Base-by-base conservation (phyloP, 2,888 invertebrate species). In the Odontocerum albicorne region DNA sequence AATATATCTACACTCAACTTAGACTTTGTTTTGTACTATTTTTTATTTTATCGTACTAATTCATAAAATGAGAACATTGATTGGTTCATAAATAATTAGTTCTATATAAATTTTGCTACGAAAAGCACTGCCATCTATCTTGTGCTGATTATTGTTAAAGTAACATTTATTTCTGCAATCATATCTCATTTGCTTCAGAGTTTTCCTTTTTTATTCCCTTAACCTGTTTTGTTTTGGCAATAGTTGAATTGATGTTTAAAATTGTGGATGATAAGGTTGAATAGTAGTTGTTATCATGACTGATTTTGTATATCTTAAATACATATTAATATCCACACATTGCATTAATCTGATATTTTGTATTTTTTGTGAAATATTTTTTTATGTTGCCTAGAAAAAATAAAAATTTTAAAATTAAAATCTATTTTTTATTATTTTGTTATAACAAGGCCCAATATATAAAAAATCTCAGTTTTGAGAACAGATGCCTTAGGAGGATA, bases 301-400 rank as follows among this genome's bases (percentile, higher is more conserved):
- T 56, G 56, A 56, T 46, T 51, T 56, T 45, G 33, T 17, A 44
- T 16, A 35, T 7, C 12, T 3, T 12, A 16, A 19, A 32, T 42
- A 32, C 21, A 31, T 32, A 13, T 15, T 4, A 31, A 47, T 46
- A 33, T 46, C 19, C 22, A 46, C 21, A 53, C 12, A 20, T 16
- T 33, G 32, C 43, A 40, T 38, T 33, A 50, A 33, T 40, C 27
- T 40, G 17, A 40, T 49, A 50, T 50, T 50, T 50, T 43, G 50
- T 53, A 51, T 50, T 56, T 57, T 57, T 53, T 53, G 39, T 43
- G 22, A 47, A 70, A 76, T 77, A 77, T 77, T 77, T 78, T 78
- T 78, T 78, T 78, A 78, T 78, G 77, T 78, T 78, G 77, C 77
- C 75, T 78, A 77, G 77, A 77, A 78, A 77, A 75, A 77, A 76